Evolutionary conservation across 2,888 invertebrate species (phyloP).

Genomic region (Petrophora chlorosata): DNA sequence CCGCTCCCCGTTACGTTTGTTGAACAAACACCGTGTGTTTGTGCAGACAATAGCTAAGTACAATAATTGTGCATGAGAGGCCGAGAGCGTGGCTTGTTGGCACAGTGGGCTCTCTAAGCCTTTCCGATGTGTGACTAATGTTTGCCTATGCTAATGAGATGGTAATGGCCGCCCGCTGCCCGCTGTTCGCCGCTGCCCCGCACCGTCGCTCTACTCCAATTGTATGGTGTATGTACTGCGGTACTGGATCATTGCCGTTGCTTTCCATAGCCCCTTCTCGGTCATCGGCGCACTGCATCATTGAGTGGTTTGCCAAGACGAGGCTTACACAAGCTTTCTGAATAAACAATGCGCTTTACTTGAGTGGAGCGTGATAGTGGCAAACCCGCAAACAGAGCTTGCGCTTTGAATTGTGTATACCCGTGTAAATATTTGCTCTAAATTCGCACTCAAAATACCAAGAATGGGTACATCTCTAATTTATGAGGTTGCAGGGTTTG

Average conservation of each 20-base stretch:
- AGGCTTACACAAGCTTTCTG: slow-evolving; percentile 66
- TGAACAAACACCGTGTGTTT: slow-evolving; percentile 70
- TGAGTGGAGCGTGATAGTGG: slow-evolving; percentile 40
- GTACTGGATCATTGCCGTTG: slow-evolving; percentile 74
- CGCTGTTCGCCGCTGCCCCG: slow-evolving; percentile 25
- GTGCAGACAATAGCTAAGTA: slow-evolving; percentile 77
- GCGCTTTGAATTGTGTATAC: slow-evolving; percentile 40
- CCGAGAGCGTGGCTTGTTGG: slow-evolving; percentile 67
- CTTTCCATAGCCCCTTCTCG: slow-evolving; percentile 52
- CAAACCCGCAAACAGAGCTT: slow-evolving; percentile 34
- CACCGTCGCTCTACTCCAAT: slow-evolving; percentile 47
- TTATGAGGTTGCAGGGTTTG: not conserved
- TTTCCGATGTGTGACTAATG: slow-evolving; percentile 75
- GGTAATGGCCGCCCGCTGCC: slow-evolving; percentile 69
- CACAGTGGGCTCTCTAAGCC: slow-evolving; percentile 71
- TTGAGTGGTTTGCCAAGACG: slow-evolving; percentile 55
- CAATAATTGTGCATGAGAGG: slow-evolving; percentile 78
- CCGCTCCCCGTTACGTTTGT: slow-evolving; percentile 73
- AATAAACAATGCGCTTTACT: slow-evolving; percentile 62
- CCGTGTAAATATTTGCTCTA: slow-evolving; percentile 15
- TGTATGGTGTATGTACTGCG: no score
- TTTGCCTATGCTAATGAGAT: slow-evolving; percentile 80
- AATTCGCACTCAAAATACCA: slow-evolving; percentile 17
- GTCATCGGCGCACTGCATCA: slow-evolving; percentile 55
- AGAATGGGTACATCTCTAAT: slow-evolving; percentile 5